Conservation (phyloP, 2,797 vertebrate species). For the Anguilla anguilla region DNA sequence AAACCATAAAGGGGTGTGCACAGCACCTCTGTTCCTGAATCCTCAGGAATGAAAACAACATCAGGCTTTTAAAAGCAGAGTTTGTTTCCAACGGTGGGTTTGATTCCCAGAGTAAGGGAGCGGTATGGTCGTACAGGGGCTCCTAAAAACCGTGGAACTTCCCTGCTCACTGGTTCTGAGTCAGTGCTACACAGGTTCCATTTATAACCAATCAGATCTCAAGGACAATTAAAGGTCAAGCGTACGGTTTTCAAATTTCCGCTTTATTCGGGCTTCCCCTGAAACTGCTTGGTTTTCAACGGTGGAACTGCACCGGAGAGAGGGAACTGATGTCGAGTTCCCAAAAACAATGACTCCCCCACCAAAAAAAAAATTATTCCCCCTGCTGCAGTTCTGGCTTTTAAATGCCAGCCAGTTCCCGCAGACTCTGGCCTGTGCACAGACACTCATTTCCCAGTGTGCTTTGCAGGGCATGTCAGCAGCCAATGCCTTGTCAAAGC, state of each 20-base stretch:
- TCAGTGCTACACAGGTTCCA: neutral
- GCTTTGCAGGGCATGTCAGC: neutral
- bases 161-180: neutral
- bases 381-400: neutral
- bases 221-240: neutral
- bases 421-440: neutral
- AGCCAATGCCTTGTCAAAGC: neutral
- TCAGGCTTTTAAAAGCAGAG: no score
- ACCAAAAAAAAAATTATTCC: neutral
- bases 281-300: neutral
- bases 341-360: neutral
- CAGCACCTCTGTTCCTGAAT: neutral
- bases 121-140: neutral
- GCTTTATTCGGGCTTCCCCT: no score
- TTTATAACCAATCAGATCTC: neutral
- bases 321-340: neutral
- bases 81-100: no score
- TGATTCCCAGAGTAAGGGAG: neutral
- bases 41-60: neutral
- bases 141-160: neutral
- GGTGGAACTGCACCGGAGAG: neutral
- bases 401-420: neutral
- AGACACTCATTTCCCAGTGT: neutral
- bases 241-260: neutral
- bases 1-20: no score